Evolutionary conservation across 2,888 invertebrate genomes (phyloP).

Genomic region (Oxycera nigricornis): DNA sequence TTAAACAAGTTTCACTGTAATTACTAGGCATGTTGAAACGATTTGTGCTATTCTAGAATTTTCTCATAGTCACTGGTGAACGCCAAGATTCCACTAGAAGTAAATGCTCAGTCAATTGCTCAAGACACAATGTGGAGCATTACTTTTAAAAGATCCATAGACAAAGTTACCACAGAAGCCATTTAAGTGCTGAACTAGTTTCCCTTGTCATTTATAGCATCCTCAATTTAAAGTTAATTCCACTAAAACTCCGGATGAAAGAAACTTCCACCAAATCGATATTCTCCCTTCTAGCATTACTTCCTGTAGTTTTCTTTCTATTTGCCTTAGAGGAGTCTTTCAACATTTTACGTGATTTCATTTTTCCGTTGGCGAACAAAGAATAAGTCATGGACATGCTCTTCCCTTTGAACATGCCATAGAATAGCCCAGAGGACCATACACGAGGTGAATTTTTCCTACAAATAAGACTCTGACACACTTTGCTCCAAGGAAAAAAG

Average conservation of each 20-base stretch:
- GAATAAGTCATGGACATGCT: conserved; percentile 27
- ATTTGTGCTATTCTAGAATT: too few species aligned
- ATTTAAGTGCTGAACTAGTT: not conserved
- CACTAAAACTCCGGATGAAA: not conserved
- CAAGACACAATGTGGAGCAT: too few species aligned
- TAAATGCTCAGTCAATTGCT: too few species aligned
- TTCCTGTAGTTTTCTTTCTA: not conserved
- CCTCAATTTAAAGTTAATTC: conserved; percentile 11
- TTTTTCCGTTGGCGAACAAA: conserved; percentile 4
- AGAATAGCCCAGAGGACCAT: conserved; percentile 22
- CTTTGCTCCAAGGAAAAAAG: not conserved
- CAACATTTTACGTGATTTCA: not conserved
- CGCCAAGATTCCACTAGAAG: too few species aligned
- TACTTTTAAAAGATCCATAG: too few species aligned
- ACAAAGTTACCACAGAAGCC: too few species aligned
- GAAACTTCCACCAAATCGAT: conserved; percentile 22
- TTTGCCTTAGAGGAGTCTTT: not conserved
- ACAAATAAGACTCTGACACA: conserved; percentile 5
- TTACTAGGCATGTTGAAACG: too few species aligned
- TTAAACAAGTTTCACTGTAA: too few species aligned
- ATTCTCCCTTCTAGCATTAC: not conserved
- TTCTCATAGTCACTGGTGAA: too few species aligned
- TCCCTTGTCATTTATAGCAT: not conserved
- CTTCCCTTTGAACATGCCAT: not conserved
- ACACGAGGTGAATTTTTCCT: conserved; percentile 6